phyloP scores from a whole-genome alignment of 2,888 invertebrate genomes.

The Ephialtes manifestator region DNA sequence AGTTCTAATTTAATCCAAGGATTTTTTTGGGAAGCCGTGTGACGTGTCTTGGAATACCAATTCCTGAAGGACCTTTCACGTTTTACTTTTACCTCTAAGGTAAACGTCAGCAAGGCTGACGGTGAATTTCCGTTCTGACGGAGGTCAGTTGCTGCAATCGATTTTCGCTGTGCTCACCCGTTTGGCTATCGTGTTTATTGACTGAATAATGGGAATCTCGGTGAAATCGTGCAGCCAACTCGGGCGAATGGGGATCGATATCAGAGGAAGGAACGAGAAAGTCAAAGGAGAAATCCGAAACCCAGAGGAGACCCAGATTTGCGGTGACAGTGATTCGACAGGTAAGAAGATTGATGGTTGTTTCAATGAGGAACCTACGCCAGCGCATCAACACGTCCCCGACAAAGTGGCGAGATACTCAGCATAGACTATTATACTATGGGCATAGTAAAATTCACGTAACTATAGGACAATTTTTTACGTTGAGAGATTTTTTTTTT shows the following conservation, averaged over 20 bases:
- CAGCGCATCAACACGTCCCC: conserved; percentile 36
- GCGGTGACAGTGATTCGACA: conserved; percentile 70
- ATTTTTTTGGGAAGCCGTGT: not conserved
- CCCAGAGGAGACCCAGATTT: conserved; percentile 65
- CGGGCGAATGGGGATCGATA: conserved; percentile 19
- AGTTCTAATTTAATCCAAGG: conserved; percentile 22
- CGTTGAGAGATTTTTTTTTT: not conserved
- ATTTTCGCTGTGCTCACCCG: conserved; percentile 32
- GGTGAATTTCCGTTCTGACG: conserved; percentile 19
- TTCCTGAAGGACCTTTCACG: not conserved
- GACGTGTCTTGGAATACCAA: not conserved
- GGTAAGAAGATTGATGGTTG: conserved; percentile 69
- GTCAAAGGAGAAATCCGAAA: conserved; percentile 57
- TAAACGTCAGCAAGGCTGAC: conserved; percentile 1
- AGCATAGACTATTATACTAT: not conserved
- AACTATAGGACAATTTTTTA: not conserved
- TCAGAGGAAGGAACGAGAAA: conserved; percentile 7
- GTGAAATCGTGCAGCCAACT: conserved; percentile 51
- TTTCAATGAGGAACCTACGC: conserved; percentile 52
- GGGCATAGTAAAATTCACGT: not conserved
- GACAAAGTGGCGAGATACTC: conserved; percentile 26
- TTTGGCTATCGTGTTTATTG: conserved; percentile 57
- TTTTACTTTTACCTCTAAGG: not conserved
- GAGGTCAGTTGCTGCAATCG: conserved; percentile 22
- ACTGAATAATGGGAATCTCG: conserved; percentile 64